Evolutionary conservation across 92 coral and sea anemone genomes (phyloP), one percentile per base, ranked within the genome.

Genomic region (Palythoa grandis): DNA sequence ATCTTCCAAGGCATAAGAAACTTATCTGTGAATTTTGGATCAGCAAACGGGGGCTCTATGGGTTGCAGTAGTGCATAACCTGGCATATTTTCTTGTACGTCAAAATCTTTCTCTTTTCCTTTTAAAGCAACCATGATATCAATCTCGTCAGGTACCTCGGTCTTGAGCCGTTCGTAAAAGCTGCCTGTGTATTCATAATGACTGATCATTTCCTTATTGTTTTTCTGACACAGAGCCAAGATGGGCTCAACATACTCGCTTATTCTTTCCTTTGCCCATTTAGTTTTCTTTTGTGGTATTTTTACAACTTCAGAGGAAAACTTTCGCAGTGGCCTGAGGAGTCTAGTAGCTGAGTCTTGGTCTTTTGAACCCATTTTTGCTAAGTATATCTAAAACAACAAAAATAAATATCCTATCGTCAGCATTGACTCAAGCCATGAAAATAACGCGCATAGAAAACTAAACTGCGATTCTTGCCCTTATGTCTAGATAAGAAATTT

Each of bases 261-360:
- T 11, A 94, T 63, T 24, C 77, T 74, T 12, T 88, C 93, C 79
- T 79, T 92, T 57, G 88, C 68, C 89, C 87, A 86, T 48, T 88
- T 53, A 16, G 22, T 86, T 66, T 82, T 86, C 70, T 88, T 66
- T 73, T 77, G 85, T 17, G 89, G 74, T 43, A 88, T 17, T 50
- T 71, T 72, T 12, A 90, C 93, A 75, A 88, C 77, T 39, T 77
- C 82, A 19, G 84, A 87, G 16, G 87, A 72, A 54, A 86, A 91
- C 85, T 84, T 89, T 52, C 95, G 83, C 71, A 94, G 82, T 8
- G 84, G 78, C 76, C 71, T 82, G 47, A 87, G 70, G 35, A 93
- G 88, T 74, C 73, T 85, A 14, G 47, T 43, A 48, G 86, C 82
- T 17, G 13, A 23, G 37, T 77, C 50, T 37, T 67, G 14, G 7